Evolutionary conservation across 2,888 invertebrate species (phyloP), one percentile per base, ranked within the genome.

Genomic region (Synergus japonicus): DNA sequence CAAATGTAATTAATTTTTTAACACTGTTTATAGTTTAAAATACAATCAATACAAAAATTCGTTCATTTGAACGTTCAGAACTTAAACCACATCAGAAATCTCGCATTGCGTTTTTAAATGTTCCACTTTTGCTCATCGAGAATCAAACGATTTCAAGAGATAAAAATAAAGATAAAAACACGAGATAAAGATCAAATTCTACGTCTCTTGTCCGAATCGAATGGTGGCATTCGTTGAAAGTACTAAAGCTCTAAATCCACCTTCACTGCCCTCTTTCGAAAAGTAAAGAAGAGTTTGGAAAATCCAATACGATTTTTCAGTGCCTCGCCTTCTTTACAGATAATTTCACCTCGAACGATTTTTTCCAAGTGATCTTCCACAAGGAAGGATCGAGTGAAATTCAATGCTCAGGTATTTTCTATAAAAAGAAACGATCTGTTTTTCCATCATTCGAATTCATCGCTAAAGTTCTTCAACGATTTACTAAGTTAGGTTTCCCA

Each of bases 171-270:
- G 22, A 22, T n/a, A 54, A n/a, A 8, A 9, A n/a, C n/a, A 54
- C 15, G 29, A n/a, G 15, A 15, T n/a, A 54, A 54, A 54, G n/a
- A 54, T 54, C n/a, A 2, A 2, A 54, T 69, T 69, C 37, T 15
- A 49, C 29, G 46, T 46, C 46, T 29, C 69, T 69, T 69, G 29
- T 69, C 44, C 13, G 69, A 69, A 69, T 46, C 46, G 69, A 69
- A 69, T 49, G 49, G 29, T 69, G 49, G 44, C 29, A 8, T 49
- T 69, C 29, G 29, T 15, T 22, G 46, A 22, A 69, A 69, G 46
- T 49, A 4, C 15, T 49, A 69, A 69, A 49, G 69, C 69, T 49
- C 46, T 49, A 69, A 69, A 69, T 69, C 69, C 69, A 49, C 69
- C 69, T 69, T 69, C 49, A 69, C 29, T 49, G 69, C 46, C 54